Evolutionary conservation across 2,113 vertebrate genomes (phyloP), one percentile per base, ranked within the genome.

Genomic region (Odobenus rosmarus): DNA sequence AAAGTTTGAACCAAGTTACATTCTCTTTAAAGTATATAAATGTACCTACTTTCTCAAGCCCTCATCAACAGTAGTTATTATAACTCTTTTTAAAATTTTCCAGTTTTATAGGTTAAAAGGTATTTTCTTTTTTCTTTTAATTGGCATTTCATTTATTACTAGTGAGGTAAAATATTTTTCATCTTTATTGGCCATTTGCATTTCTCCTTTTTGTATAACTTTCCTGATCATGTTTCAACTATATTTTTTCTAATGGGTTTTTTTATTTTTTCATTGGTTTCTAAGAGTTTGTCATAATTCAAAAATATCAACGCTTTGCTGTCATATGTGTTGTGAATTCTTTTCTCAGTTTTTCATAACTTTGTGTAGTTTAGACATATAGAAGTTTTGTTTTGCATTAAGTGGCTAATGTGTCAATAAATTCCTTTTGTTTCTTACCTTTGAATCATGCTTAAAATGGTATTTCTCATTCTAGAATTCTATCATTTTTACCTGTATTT

Each of bases 41-140:
- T 83, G 15, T 55, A 67, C 23, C 90, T 84, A 76, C 95, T 96
- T 92, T 36, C 19, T 94, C 88, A 97, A 39, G 2, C 84, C 76
- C 64, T 92, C 21, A 18, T 46, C 69, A 55, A 79, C 87, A 76
- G 39, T 87, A 90, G 90, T 88, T 85, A 94, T 94, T 94, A 95
- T 53, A 76, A 62, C 89, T 96, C 94, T 92, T 96, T 95, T 64
- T 16, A 95, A 97, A 81, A 18, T 69, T 96, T 88, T 90, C 31
- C 64, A 90, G 61, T 85, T 95, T 96, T 85, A 95, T 95, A 88
- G 57, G 26, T 88, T 96, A 72, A 97, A 96, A 76, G 59, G 21
- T 57, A 84, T 92, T 90, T 96, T 95, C 26, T 61, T 76, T 95
- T 93, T 97, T n/a, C 94, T 94, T 96, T 96, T 96, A 81, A 90